phyloP scores from a whole-genome alignment of 1,140 invertebrate species.

The Pollicipes pollicipes region DNA sequence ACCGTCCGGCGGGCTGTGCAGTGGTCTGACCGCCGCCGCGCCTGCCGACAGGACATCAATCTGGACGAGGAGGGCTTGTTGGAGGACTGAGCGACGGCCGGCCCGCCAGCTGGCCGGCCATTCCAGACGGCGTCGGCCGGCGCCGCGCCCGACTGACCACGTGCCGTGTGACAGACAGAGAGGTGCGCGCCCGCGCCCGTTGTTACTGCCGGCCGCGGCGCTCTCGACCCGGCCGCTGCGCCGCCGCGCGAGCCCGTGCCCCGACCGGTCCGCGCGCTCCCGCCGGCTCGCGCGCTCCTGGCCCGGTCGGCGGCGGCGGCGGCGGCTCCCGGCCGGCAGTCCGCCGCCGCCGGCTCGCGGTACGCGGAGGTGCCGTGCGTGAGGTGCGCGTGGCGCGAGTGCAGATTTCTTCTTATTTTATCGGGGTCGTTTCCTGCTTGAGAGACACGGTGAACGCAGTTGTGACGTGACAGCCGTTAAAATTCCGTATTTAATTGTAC shows the following conservation, averaged over 20 bases:
- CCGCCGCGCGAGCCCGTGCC: too few species aligned
- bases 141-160: too few species aligned
- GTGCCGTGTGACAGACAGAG: not conserved
- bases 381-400: not conserved
- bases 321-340: too few species aligned
- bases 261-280: too few species aligned
- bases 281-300: too few species aligned
- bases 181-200: not conserved
- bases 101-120: not conserved
- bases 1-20: too few species aligned
- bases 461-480: not conserved
- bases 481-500: not conserved
- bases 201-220: not conserved
- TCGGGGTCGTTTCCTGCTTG: not conserved
- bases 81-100: not conserved
- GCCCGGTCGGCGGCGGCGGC: too few species aligned
- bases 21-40: constrained; percentile 3
- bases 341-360: too few species aligned
- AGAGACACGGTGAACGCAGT: not conserved
- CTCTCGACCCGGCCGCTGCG: too few species aligned
- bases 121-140: not conserved
- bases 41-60: not conserved
- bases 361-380: not conserved
- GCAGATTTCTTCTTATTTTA: constrained; percentile 1
- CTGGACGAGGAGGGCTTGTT: not conserved